Conservation (phyloP, 1,140 invertebrate species). For the Polypedilum vanderplanki region DNA sequence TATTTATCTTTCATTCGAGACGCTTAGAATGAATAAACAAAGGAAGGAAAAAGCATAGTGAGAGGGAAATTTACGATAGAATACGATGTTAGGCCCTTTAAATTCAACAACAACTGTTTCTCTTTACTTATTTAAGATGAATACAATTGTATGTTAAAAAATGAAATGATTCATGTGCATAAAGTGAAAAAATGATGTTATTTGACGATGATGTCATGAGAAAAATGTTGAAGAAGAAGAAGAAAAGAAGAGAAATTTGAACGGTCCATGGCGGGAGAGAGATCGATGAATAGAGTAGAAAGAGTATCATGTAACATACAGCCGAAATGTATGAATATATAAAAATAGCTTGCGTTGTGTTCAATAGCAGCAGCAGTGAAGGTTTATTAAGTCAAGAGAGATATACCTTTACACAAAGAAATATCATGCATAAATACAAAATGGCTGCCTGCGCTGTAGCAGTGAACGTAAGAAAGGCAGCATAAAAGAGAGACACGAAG, state of each 20-base stretch:
- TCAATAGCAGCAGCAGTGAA: neutral
- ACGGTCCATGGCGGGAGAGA: neutral
- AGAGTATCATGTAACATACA: neutral
- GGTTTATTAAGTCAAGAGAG: neutral
- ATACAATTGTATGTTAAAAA: constrained; percentile 2
- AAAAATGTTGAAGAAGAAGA: neutral
- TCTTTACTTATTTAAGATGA: neutral
- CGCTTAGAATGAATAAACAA: no score
- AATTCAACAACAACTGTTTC: neutral
- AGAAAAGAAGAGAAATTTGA: constrained; percentile 1
- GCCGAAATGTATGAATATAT: neutral
- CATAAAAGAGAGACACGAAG: constrained; percentile 8
- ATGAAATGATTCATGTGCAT: neutral
- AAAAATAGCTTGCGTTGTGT: neutral
- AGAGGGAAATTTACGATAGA: neutral
- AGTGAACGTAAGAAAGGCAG: neutral
- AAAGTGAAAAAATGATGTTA: neutral
- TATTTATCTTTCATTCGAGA: no score
- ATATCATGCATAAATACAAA: constrained; percentile 19
- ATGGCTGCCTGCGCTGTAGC: constrained; percentile 1
- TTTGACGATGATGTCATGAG: constrained; percentile 5
- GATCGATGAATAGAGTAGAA: neutral
- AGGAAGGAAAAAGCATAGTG: constrained; percentile 6
- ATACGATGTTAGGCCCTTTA: neutral
- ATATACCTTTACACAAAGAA: constrained; percentile 1